Conservation (phyloP, 2,888 invertebrate genomes). For the Agonum fuliginosum region DNA sequence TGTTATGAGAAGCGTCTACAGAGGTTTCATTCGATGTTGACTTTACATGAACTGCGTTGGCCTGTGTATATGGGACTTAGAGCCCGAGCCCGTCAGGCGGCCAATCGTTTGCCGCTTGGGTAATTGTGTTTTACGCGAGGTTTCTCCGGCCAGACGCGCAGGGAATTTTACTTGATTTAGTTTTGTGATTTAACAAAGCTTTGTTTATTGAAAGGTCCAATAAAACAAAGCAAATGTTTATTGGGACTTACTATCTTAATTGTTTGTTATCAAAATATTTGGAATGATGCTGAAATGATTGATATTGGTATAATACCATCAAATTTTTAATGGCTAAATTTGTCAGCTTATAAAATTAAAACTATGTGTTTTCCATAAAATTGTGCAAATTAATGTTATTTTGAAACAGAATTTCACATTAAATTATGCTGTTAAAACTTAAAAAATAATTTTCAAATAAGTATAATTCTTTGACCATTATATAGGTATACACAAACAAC, state of each 20-base stretch:
- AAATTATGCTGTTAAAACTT: too few species aligned
- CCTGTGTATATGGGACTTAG: not conserved
- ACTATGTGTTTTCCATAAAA: too few species aligned
- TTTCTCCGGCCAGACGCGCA: not conserved
- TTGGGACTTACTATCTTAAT: not conserved
- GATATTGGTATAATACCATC: not conserved
- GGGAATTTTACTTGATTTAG: constrained; percentile 31
- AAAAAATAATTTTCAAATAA: too few species aligned
- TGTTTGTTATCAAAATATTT: constrained; percentile 23
- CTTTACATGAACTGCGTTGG: not conserved
- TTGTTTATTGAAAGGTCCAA: constrained; percentile 19
- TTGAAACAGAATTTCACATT: too few species aligned
- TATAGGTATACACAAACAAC: too few species aligned
- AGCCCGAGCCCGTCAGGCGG: not conserved
- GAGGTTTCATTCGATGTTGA: not conserved
- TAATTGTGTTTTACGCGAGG: constrained; percentile 16
- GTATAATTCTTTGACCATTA: too few species aligned
- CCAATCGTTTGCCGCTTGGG: not conserved
- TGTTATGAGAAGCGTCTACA: not conserved
- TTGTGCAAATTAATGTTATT: too few species aligned
- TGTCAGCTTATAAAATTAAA: too few species aligned
- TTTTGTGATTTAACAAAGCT: constrained; percentile 21
- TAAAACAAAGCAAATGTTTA: constrained; percentile 34
- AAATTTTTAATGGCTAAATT: too few species aligned
- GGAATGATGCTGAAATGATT: constrained; percentile 17